phyloP scores from a whole-genome alignment of 2,113 vertebrate genomes.

The Hypocryptadius cinnamomeus region DNA sequence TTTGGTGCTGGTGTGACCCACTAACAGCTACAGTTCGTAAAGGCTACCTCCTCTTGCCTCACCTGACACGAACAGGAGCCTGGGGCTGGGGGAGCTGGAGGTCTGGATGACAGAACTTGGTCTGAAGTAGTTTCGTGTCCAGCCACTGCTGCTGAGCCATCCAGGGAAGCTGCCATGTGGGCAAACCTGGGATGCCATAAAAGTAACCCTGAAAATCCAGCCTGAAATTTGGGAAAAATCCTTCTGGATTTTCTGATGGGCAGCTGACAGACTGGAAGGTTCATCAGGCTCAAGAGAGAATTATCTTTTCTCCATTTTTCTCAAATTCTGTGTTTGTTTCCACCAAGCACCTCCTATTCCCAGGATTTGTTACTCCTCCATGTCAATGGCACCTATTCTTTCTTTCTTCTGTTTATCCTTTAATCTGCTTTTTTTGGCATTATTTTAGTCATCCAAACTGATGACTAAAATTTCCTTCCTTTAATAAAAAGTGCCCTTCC shows the following conservation, averaged over 20 bases:
- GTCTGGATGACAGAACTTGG: background rate
- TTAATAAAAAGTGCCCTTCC: background rate
- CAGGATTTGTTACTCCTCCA: background rate
- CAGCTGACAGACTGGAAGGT: background rate
- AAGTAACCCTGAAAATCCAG: background rate
- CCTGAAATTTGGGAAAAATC: background rate
- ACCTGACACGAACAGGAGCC: background rate
- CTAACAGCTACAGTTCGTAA: background rate
- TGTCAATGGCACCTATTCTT: background rate
- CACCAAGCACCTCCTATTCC: background rate
- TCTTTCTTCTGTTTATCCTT: background rate
- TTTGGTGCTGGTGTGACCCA: background rate
- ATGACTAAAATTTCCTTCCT: background rate
- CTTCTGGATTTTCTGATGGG: background rate
- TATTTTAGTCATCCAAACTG: background rate
- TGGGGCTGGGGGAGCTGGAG: background rate
- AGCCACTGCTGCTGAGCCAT: background rate
- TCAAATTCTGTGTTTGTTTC: background rate
- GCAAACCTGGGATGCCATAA: background rate
- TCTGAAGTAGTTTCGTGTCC: background rate
- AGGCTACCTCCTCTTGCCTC: background rate
- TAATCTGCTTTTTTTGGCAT: background rate
- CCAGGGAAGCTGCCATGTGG: background rate
- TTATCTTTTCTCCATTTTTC: background rate
- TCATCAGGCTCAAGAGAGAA: background rate